Evolutionary conservation across 2,113 vertebrate genomes (phyloP), one percentile per base, ranked within the genome.

Genomic region (Hipposideros armiger): DNA sequence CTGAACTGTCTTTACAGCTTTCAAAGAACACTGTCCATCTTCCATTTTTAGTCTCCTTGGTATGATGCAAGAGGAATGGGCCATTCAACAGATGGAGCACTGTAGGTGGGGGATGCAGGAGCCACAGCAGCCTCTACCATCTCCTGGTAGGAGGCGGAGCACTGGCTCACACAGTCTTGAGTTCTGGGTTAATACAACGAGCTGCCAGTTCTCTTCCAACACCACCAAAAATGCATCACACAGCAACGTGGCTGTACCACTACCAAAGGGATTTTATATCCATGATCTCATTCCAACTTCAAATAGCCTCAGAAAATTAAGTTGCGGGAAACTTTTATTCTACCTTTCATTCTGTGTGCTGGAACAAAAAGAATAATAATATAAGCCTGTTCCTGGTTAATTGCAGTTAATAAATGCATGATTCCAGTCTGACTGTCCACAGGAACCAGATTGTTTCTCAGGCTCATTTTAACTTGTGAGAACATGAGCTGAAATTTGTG

Each of bases 241-340:
- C 10, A 17, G 58, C 26, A 73, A 17, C 4, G 9, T 0, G 5
- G 28, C 77, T 64, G 32, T 26, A 19, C 73, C 8, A 2, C 58
- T 47, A 54, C 42, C 47, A 82, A 84, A 74, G 45, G 22, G 14
- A 24, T 81, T 72, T 77, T 62, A 42, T 15, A 26, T 32, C 32
- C 70, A 47, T 32, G 6, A 52, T 84, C 52, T 92, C 70, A 87
- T 36, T 14, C 40, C 72, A 47, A 87, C 62, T 81, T 77, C 60
- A 91, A 82, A 78, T 30, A n/a, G 56, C 74, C 45, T 86, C 74
- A 76, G 64, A 76, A 89, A 88, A 73, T 45, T 60, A 62, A 82
- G 26, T 17, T 58, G 81, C 13, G 5, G 47, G 30, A 90, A 78
- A 88, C 10, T 14, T 86, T 74, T 50, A 69, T 84, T 62, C 77